phyloP scores from a whole-genome alignment of 2,888 invertebrate genomes.

The Coecobrya sp. region DNA sequence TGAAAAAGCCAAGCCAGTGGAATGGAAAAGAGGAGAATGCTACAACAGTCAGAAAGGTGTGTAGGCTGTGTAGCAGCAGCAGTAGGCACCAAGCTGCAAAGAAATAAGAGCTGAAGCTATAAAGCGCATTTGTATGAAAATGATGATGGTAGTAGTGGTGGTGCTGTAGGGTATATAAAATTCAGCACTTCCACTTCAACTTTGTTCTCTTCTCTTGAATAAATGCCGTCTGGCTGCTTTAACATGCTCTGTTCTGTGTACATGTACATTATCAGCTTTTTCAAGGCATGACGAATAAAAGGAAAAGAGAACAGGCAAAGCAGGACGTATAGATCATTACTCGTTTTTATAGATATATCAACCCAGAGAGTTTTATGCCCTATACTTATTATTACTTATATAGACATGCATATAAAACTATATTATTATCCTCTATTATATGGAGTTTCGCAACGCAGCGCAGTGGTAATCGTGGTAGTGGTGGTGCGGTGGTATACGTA shows the following conservation, averaged over 20 bases:
- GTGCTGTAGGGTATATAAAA: constrained; percentile 81
- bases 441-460: constrained; percentile 79
- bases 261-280: constrained; percentile 78
- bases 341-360: constrained; percentile 56
- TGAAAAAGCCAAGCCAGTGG: constrained; percentile 80
- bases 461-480: constrained; percentile 52
- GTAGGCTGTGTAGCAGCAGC: constrained; percentile 44
- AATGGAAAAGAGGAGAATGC: constrained; percentile 71
- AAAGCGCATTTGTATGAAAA: constrained; percentile 48
- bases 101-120: constrained; percentile 22
- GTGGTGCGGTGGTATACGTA: constrained; percentile 48
- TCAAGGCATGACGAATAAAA: constrained; percentile 81
- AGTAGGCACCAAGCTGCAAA: constrained; percentile 25
- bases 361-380: neutral
- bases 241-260: constrained; percentile 10
- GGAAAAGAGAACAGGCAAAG: constrained; percentile 75
- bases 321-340: constrained; percentile 68
- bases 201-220: constrained; percentile 52
- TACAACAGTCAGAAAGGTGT: constrained; percentile 33
- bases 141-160: constrained; percentile 52
- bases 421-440: constrained; percentile 67
- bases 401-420: constrained; percentile 29
- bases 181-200: constrained; percentile 65
- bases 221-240: constrained; percentile 38
- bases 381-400: constrained; percentile 23